Base-by-base conservation (phyloP, 2,797 vertebrate species). In the Pterois miles region DNA sequence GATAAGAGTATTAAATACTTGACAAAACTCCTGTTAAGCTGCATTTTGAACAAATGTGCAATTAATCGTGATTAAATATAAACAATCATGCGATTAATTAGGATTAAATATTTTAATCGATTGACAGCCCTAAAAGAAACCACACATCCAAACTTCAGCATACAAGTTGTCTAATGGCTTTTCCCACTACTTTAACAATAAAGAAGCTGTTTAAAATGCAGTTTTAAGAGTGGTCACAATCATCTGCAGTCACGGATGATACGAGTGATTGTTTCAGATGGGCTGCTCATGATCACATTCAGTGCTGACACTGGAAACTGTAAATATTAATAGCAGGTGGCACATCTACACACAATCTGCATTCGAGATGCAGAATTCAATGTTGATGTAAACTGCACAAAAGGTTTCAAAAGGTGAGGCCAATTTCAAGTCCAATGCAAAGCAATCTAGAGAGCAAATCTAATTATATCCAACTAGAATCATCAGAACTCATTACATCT, bases 391-490 rank as follows among this genome's bases (percentile, higher is more conserved):
- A 75, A 72, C 36, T 50, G 62, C 20, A 65, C 34, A 71, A 65
- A 53, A 23, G 57, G n/a, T 58, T 76, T 59, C 4, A 8, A 20
- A 64, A 27, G 48, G 16, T 6, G 1, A 56, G 43, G 59, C n/a
- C 29, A 58, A 8, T 50, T 74, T 20, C 33, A 46, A 58, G 23
- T 40, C 27, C 12, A 40, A 14, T 23, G 25, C 23, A 52, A 73
- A 74, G 68, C 46, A 65, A 52, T 76, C 34, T n/a, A 8, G 13
- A 59, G 68, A 69, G 48, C 34, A 62, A 64, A 62, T 62, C 36
- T 56, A 43, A 72, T 82, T 50, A 63, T 60, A 63, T 60, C 68
- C 74, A 65, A 80, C 65, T 78, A 74, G 48, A 72, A 71, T 87
- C 60, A 81, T 79, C 60, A 75, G 6, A 65, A 64, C 63, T 65